phyloP scores from a whole-genome alignment of 2,113 vertebrate genomes.

The Hippocampus abdominalis region DNA sequence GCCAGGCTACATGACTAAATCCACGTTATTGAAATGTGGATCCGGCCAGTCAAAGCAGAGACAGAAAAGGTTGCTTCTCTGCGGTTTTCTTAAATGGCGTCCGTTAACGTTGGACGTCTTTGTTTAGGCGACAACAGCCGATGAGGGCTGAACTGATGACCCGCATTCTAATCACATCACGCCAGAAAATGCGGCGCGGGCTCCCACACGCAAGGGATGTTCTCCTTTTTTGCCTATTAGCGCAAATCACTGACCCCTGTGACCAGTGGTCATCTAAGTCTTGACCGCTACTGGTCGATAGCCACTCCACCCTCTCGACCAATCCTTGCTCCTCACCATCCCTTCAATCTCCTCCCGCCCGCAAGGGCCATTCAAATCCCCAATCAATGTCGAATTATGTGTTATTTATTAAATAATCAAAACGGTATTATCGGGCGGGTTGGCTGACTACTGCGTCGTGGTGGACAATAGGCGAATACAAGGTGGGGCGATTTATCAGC shows the following conservation, averaged over 20 bases:
- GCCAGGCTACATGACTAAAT: constrained; percentile 5
- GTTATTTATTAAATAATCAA: constrained; percentile 87
- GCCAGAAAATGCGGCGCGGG: constrained; percentile 28
- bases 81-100: too few species aligned
- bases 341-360: constrained; percentile 28
- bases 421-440: constrained; percentile 71
- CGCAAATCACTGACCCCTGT: constrained; percentile 57
- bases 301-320: constrained; percentile 34
- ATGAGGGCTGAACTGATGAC: constrained; percentile 66
- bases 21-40: constrained; percentile 13
- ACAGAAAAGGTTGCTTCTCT: background rate
- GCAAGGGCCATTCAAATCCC: constrained; percentile 66
- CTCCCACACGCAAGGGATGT: constrained; percentile 11
- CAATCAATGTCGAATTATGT: constrained; percentile 85
- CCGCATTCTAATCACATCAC: constrained; percentile 73
- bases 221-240: constrained; percentile 24
- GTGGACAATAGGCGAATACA: constrained; percentile 60
- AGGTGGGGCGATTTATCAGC: constrained; percentile 72
- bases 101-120: constrained; percentile 59
- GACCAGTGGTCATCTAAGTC: constrained; percentile 67
- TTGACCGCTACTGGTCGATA: constrained; percentile 77
- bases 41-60: constrained; percentile 2
- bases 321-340: constrained; percentile 37
- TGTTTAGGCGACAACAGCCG: constrained; percentile 67
- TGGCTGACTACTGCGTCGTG: constrained; percentile 60